Percentiles rank a stretch among this genome's conserved stretches.
These are phyloP conservation scores for Aleiodes alternator DNA, from an alignment of 2,888 invertebrate species.

Conservation along the genomic window DNA sequence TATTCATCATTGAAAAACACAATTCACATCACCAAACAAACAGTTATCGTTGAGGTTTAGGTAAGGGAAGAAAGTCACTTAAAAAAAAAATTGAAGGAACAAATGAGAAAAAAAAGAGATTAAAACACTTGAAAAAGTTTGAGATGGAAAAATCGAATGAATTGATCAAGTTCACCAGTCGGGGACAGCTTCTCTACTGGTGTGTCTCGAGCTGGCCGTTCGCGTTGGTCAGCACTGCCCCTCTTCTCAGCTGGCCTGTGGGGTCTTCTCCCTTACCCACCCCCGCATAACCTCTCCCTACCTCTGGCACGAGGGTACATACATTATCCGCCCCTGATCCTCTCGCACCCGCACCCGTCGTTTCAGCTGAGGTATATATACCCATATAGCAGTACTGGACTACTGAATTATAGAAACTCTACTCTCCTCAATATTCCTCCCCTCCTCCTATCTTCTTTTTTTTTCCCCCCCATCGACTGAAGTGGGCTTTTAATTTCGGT, in stretches of 20 bases:
- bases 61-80: neutral
- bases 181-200: conserved; percentile 72
- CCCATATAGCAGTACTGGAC: conserved; percentile 47
- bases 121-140: conserved; percentile 3
- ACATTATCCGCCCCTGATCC: conserved; percentile 72
- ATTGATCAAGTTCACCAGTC: conserved; percentile 65
- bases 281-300: conserved; percentile 25
- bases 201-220: conserved; percentile 67
- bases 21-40: neutral
- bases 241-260: conserved; percentile 66
- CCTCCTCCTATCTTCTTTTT: conserved; percentile 38
- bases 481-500: conserved; percentile 66
- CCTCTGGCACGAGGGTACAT: conserved; percentile 69
- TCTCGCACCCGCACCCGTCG: conserved; percentile 56
- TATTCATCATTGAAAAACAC: neutral
- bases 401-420: conserved; percentile 72
- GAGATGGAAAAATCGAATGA: conserved; percentile 12
- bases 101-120: neutral
- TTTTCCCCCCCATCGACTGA: conserved; percentile 27
- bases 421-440: conserved; percentile 48
- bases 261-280: conserved; percentile 44
- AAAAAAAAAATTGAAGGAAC: conserved; percentile 9
- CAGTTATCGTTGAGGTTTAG: conserved; percentile 3
- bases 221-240: conserved; percentile 71
- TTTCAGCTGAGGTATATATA: conserved; percentile 32